Evolutionary conservation across 2,888 invertebrate species (phyloP).

Genomic region (Leptinotarsa juncta): DNA sequence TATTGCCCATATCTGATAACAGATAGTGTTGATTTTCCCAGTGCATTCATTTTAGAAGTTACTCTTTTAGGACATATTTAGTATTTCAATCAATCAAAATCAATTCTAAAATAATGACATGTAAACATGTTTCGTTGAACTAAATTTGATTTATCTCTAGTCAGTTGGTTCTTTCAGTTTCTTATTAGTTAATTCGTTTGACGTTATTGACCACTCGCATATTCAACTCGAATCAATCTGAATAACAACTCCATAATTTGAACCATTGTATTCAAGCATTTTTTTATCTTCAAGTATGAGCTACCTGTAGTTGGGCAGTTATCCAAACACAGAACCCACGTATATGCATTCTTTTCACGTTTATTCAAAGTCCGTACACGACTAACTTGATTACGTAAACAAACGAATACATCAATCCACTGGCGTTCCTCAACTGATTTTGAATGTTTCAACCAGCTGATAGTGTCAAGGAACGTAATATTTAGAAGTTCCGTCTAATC

Average conservation of each 20-base stretch:
- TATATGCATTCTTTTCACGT: slow-evolving; percentile 40
- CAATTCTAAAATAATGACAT: too few species aligned
- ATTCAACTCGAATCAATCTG: slow-evolving; percentile 7
- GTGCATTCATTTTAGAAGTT: too few species aligned
- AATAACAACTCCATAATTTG: slow-evolving; percentile 14
- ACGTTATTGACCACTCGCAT: background rate
- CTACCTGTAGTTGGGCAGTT: slow-evolving; percentile 36
- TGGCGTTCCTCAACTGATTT: slow-evolving; percentile 18
- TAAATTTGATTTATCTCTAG: too few species aligned
- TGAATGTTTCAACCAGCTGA: background rate
- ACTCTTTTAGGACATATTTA: too few species aligned
- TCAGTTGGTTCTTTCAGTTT: background rate
- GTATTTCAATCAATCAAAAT: too few species aligned
- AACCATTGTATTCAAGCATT: slow-evolving; percentile 4
- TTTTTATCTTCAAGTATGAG: slow-evolving; percentile 25
- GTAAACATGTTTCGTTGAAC: too few species aligned
- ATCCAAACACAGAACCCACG: slow-evolving; percentile 42
- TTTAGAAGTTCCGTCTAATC: background rate
- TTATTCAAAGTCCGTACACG: slow-evolving; percentile 35
- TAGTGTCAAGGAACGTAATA: background rate
- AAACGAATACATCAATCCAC: slow-evolving; percentile 40
- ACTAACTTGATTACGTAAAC: slow-evolving; percentile 42
- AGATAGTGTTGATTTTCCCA: too few species aligned
- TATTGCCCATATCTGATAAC: too few species aligned
- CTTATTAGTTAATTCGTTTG: background rate